Evolutionary conservation across 2,113 vertebrate genomes (phyloP).

Genomic region (Hippocampus abdominalis): DNA sequence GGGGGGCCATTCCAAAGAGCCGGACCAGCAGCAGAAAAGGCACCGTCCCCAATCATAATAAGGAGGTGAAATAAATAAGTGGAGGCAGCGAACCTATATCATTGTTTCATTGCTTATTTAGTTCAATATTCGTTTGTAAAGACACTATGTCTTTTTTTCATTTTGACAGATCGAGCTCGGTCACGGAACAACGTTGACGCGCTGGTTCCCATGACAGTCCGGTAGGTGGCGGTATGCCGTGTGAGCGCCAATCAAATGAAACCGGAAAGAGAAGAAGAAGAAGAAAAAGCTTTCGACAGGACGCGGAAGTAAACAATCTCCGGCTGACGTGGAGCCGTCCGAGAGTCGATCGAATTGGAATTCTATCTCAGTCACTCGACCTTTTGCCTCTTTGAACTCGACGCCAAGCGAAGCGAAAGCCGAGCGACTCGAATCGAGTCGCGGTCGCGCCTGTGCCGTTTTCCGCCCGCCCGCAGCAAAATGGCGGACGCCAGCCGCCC

Average conservation of each 20-base stretch:
- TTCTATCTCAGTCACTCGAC: background rate
- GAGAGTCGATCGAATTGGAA: background rate
- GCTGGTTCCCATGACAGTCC: background rate
- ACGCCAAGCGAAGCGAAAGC: no score
- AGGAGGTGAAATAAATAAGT: no score
- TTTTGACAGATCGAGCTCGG: no score
- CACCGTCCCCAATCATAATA: no score
- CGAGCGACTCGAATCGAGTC: background rate
- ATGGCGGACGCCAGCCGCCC: constrained; percentile 68
- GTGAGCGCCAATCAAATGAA: background rate
- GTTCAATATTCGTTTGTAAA: no score
- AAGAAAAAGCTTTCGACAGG: background rate
- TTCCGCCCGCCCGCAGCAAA: background rate
- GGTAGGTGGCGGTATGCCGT: background rate
- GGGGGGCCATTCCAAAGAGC: no score
- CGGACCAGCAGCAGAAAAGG: no score
- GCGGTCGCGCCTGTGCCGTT: background rate
- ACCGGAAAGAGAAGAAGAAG: background rate
- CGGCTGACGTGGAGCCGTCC: constrained; percentile 57
- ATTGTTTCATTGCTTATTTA: no score
- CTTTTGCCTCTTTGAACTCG: background rate
- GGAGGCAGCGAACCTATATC: no score
- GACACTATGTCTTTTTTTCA: no score
- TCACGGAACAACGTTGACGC: background rate
- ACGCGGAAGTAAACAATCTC: constrained; percentile 62